Evolutionary conservation across 2,797 vertebrate genomes (phyloP), one percentile per base, ranked within the genome.

Genomic region (Macropodus opercularis): DNA sequence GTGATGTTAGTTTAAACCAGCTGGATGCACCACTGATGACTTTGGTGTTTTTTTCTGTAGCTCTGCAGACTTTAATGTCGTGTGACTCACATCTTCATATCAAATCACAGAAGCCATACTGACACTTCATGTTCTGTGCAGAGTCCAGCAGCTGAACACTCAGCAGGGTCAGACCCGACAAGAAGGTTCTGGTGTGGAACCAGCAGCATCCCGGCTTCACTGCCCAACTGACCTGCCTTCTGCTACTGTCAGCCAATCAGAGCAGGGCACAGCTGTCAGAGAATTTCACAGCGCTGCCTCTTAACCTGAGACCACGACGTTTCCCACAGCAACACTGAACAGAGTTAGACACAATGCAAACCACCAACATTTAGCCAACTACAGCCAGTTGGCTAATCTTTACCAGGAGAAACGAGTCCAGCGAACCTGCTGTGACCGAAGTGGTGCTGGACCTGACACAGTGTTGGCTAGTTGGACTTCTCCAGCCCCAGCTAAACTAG

Each of bases 241-340:
- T 15, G 27, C 51, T 68, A 46, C 54, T 41, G 13, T 61, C 63
- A 54, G 63, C 68, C 71, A 72, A 76, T 72, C 63, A 74, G 56
- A 75, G 27, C 36, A 49, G 41, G 53, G 44, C 23, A 24, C 48
- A 51, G 58, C 43, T 29, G 31, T 66, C 63, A 61, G 53, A 34
- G 42, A 38, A 54, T 34, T 43, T 29, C 31, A 17, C 62, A 23
- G 36, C 38, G 58, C 40, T 62, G 18, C 60, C 18, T 56, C 27
- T 7, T 3, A 32, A 12, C 12, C 31, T 15, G 7, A 24, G 10
- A 40, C 3, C 0, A 8, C 49, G 31, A 23, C 5, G 27, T 42
- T 63, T 39, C 54, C 23, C 8, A n/a, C 0, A 13, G 53, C 6
- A 23, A 49, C 56, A 57, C 46, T 11, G 6, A 24, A 39, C 5